Evolutionary conservation across 1,140 invertebrate genomes (phyloP).

Genomic region (Trichoplusia ni): DNA sequence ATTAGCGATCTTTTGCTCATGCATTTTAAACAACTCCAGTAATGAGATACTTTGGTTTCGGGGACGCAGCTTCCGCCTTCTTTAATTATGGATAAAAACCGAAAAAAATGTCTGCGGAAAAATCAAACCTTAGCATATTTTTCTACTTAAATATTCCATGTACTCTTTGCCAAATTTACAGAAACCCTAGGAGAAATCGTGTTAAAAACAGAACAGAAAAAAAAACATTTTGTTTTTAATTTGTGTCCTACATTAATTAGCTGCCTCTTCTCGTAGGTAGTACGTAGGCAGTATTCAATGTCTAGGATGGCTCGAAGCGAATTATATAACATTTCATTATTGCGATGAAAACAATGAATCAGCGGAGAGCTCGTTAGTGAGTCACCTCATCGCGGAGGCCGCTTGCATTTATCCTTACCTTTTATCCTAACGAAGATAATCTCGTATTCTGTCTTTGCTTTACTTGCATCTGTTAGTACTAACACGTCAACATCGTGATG

Average conservation of each 20-base stretch:
- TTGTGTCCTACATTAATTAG: too few species aligned
- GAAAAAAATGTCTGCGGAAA: too few species aligned
- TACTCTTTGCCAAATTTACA: too few species aligned
- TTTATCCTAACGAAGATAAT: constrained; percentile 19
- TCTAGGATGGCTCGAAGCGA: background rate
- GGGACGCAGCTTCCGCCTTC: background rate
- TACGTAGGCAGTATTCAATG: background rate
- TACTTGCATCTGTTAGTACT: constrained; percentile 1
- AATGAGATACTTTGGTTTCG: background rate
- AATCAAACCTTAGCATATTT: too few species aligned
- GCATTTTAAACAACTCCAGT: constrained; percentile 12
- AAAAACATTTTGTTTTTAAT: too few species aligned
- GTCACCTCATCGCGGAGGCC: constrained; percentile 47
- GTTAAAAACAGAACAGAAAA: too few species aligned
- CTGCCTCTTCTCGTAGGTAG: background rate
- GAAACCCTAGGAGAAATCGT: too few species aligned
- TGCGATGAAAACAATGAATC: constrained; percentile 66
- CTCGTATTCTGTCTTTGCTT: constrained; percentile 9
- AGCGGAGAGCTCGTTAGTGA: constrained; percentile 58
- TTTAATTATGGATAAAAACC: background rate
- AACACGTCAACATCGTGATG: background rate
- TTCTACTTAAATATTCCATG: too few species aligned
- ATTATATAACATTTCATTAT: constrained; percentile 47
- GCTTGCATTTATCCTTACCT: constrained; percentile 22
- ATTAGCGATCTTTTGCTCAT: constrained; percentile 20